Conservation (phyloP, 2,113 vertebrate genomes). For the Fregata magnificens region DNA sequence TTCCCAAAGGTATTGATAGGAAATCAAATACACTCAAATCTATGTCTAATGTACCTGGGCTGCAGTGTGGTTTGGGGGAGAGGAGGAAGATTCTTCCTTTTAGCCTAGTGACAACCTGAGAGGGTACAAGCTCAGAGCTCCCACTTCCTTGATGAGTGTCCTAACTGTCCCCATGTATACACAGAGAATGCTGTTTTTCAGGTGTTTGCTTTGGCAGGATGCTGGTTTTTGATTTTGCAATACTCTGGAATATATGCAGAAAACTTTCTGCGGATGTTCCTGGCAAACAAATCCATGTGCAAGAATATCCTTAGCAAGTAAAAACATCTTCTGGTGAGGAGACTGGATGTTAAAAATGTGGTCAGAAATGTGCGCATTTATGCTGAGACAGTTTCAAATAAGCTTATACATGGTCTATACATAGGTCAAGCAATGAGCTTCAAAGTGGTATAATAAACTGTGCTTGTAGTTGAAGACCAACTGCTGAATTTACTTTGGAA, state of each 20-base stretch:
- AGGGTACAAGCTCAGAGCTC: not conserved
- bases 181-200: rapidly evolving
- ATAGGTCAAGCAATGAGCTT: not conserved
- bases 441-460: not conserved
- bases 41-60: not conserved
- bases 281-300: not conserved
- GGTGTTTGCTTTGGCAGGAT: not conserved
- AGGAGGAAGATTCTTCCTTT: not conserved
- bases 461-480: not conserved
- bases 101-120: not conserved
- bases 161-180: not conserved
- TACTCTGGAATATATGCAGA: not conserved
- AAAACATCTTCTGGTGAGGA: not conserved
- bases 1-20: not conserved
- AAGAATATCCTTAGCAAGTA: not conserved
- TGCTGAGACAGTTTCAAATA: not conserved
- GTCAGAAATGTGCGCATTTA: not conserved
- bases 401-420: not conserved
- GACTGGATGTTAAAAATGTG: not conserved
- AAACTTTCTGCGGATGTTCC: not conserved
- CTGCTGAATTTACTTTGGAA: not conserved
- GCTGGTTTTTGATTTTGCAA: not conserved
- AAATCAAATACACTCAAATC: not conserved
- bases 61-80: not conserved
- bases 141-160: not conserved